Evolutionary conservation across 1,140 invertebrate genomes (phyloP).

Genomic region (Drosophila nigrodunni): DNA sequence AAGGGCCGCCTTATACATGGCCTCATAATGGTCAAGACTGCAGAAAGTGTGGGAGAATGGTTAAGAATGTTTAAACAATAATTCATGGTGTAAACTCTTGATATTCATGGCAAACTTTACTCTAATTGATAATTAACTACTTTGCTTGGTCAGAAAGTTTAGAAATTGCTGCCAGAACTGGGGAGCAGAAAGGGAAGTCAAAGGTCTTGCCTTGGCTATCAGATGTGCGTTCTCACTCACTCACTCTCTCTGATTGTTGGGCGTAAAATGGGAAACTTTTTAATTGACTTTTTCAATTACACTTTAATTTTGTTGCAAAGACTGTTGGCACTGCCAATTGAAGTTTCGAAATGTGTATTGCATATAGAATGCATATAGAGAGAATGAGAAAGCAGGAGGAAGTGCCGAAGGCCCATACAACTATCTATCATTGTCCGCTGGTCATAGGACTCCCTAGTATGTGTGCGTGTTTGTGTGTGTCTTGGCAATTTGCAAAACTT

Average conservation of each 20-base stretch:
- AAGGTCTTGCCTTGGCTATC: constrained; percentile 8
- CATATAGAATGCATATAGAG: constrained; percentile 21
- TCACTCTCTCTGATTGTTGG: constrained; percentile 47
- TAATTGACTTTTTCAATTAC: constrained; percentile 84
- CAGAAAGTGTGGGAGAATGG: neutral
- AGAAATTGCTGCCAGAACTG: constrained; percentile 4
- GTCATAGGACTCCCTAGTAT: neutral
- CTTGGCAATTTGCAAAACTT: constrained; percentile 79
- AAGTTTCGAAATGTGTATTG: constrained; percentile 58
- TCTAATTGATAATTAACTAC: constrained; percentile 40
- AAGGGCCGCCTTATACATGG: constrained; percentile 13
- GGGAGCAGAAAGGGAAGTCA: neutral
- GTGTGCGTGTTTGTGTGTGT: constrained; percentile 24
- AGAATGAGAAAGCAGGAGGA: neutral
- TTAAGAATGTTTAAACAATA: neutral
- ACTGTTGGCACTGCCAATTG: constrained; percentile 75
- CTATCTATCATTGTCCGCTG: constrained; percentile 78
- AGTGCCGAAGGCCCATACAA: constrained; percentile 18
- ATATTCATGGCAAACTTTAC: constrained; percentile 21
- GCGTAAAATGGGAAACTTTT: constrained; percentile 77
- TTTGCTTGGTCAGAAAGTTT: constrained; percentile 20
- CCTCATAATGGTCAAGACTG: constrained; percentile 27
- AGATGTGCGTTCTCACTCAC: neutral
- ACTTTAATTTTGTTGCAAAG: constrained; percentile 81
- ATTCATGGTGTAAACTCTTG: constrained; percentile 7